phyloP scores from a whole-genome alignment of 1,140 invertebrate genomes.

The Neodiprion pinetum region DNA sequence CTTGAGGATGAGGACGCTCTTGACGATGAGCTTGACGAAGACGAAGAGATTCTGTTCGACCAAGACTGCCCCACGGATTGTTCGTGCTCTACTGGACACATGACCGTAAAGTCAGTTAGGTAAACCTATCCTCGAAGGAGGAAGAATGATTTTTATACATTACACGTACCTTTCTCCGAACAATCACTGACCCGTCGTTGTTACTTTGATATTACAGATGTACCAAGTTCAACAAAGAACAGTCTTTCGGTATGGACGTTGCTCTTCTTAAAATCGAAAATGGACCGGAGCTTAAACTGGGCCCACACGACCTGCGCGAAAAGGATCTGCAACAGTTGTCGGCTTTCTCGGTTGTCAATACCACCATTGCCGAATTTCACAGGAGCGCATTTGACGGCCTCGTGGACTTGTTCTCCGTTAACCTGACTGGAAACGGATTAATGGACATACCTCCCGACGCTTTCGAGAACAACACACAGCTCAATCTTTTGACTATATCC shows the following conservation, averaged over 20 bases:
- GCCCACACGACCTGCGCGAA: slow-evolving; percentile 44
- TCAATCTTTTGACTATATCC: slow-evolving; percentile 70
- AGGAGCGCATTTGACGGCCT: slow-evolving; percentile 70
- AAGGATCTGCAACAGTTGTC: slow-evolving; percentile 53
- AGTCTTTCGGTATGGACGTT: slow-evolving; percentile 48
- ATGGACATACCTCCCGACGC: slow-evolving; percentile 70
- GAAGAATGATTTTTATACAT: not conserved
- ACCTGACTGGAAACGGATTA: slow-evolving; percentile 70
- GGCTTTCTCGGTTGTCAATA: slow-evolving; percentile 55
- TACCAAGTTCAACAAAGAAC: slow-evolving; percentile 47
- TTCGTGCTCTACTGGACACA: slow-evolving; percentile 54
- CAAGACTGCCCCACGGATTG: slow-evolving; percentile 47
- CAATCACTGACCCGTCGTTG: not conserved
- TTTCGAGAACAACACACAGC: slow-evolving; percentile 69
- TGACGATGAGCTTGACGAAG: slow-evolving; percentile 42
- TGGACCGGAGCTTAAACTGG: slow-evolving; percentile 45
- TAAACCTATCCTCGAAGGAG: slow-evolving; percentile 42
- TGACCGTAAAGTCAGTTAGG: slow-evolving; percentile 57
- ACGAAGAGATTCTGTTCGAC: slow-evolving; percentile 44
- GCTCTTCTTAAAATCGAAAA: slow-evolving; percentile 50
- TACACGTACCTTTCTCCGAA: slow-evolving; percentile 1
- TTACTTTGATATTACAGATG: slow-evolving; percentile 40
- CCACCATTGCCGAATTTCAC: slow-evolving; percentile 50
- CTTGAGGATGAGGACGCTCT: slow-evolving; percentile 41
- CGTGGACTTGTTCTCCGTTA: slow-evolving; percentile 69